Base-by-base conservation (phyloP, 1,140 invertebrate genomes). In the Aphis craccivora region DNA sequence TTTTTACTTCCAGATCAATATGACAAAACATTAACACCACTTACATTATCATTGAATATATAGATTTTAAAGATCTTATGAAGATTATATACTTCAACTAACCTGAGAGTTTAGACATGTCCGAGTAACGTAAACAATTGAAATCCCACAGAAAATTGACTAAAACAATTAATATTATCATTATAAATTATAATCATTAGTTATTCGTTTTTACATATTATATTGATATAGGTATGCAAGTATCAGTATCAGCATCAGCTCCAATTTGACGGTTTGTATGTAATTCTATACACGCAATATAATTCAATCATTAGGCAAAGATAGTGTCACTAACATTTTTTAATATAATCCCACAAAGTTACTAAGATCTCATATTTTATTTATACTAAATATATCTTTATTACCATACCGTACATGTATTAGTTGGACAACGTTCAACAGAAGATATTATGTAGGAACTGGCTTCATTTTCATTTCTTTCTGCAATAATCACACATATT, bases 11-110 rank as follows among this genome's bases (percentile, higher is more conserved):
- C 23, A 11, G 86, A 51, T 88, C 48, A 9, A 88, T 88, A 51
- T 88, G 30, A 51, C 22, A 88, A 88, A 88, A 88, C 30, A 88
- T 51, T 86, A 51, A 88, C 30, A 88, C 45, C 25, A 87, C 60
- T 4, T 76, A 76, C 60, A 30, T n/a, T 18, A 76, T 18, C 60
- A 76, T 76, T n/a, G 37, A 40, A 76, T 14, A n/a, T 18, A 35
- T 18, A 76, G 14, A 9, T 76, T n/a, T 6, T n/a, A 76, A n/a
- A 35, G 30, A 76, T 76, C 14, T 35, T 18, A 76, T 76, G 14
- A n/a, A n/a, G 14, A n/a, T 76, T n/a, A n/a, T n/a, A 67, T 18
- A 76, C 14, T 20, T 76, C 14, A 76, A n/a, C 14, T n/a, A n/a
- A 76, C 14, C 30, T n/a, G n/a, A 0, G n/a, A 76, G 30, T 76